Conservation (phyloP, 1,140 invertebrate genomes). For the Lethrus apterus region DNA sequence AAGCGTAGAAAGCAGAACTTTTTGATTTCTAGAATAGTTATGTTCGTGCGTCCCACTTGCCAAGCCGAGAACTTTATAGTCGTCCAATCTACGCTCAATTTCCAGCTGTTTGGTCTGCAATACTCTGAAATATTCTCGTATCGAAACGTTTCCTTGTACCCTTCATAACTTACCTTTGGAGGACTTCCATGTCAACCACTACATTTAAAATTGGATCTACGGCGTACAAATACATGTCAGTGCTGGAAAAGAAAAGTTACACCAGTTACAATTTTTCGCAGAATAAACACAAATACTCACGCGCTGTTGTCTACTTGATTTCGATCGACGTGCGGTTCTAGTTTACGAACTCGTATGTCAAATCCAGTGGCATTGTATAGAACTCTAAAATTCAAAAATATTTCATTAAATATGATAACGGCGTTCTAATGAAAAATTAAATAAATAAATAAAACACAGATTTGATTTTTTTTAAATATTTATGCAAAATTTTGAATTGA, state of each 20-base stretch:
- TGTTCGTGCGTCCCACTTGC: constrained; percentile 39
- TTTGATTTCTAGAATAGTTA: constrained; percentile 40
- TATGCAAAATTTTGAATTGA: too few relatives aligned
- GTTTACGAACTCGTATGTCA: constrained; percentile 67
- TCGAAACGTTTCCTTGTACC: neutral
- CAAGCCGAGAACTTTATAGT: constrained; percentile 49
- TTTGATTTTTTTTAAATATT: too few relatives aligned
- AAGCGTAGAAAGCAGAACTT: constrained; percentile 58
- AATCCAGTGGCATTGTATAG: constrained; percentile 65
- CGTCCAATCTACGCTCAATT: constrained; percentile 52
- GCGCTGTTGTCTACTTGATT: constrained; percentile 53
- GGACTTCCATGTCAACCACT: constrained; percentile 69
- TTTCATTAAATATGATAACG: too few relatives aligned
- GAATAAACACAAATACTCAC: constrained; percentile 47
- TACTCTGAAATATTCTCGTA: constrained; percentile 44
- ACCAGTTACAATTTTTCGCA: constrained; percentile 3
- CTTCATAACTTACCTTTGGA: constrained; percentile 57
- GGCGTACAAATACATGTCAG: constrained; percentile 77
- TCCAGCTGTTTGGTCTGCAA: constrained; percentile 51
- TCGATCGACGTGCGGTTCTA: constrained; percentile 63
- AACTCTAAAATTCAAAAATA: too few relatives aligned
- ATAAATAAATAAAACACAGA: too few relatives aligned
- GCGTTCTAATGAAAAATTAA: too few relatives aligned
- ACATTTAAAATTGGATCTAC: constrained; percentile 72
- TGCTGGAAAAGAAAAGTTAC: constrained; percentile 50